phyloP scores from a whole-genome alignment of 2,797 vertebrate genomes.

The Melanotaenia parkinsoni region DNA sequence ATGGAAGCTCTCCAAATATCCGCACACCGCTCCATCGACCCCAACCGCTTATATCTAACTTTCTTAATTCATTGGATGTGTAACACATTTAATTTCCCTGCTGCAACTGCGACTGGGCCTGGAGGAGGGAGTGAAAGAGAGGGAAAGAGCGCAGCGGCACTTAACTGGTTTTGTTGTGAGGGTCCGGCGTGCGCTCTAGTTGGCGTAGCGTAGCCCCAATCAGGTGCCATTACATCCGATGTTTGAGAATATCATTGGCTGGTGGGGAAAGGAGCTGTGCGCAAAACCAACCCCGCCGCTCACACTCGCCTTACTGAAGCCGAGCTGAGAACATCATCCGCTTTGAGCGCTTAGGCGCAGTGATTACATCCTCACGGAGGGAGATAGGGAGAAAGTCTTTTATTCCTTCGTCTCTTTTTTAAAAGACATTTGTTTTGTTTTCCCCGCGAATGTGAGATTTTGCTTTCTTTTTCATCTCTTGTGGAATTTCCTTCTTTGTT shows the following conservation, averaged over 20 bases:
- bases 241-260: constrained; percentile 80
- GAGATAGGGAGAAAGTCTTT: constrained; percentile 59
- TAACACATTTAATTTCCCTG: constrained; percentile 80
- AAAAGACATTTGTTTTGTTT: constrained; percentile 30
- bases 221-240: constrained; percentile 77
- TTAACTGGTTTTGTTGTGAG: constrained; percentile 78
- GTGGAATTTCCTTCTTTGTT: constrained; percentile 66
- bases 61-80: constrained; percentile 73
- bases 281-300: constrained; percentile 89
- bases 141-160: constrained; percentile 57
- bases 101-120: constrained; percentile 54
- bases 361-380: constrained; percentile 64
- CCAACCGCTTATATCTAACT: constrained; percentile 47
- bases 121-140: constrained; percentile 48
- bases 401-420: constrained; percentile 16
- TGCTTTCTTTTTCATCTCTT: constrained; percentile 15
- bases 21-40: background rate
- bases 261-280: constrained; percentile 86
- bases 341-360: constrained; percentile 75
- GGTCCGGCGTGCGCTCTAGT: constrained; percentile 69
- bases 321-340: constrained; percentile 87
- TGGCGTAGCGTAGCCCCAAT: constrained; percentile 82
- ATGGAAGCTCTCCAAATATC: constrained; percentile 5
- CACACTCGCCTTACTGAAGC: constrained; percentile 90
- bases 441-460: constrained; percentile 34